Percentiles rank a stretch among this genome's conserved stretches.
phyloP scores from a whole-genome alignment of 1,140 invertebrate genomes.

The Acromyrmex charruanus region DNA sequence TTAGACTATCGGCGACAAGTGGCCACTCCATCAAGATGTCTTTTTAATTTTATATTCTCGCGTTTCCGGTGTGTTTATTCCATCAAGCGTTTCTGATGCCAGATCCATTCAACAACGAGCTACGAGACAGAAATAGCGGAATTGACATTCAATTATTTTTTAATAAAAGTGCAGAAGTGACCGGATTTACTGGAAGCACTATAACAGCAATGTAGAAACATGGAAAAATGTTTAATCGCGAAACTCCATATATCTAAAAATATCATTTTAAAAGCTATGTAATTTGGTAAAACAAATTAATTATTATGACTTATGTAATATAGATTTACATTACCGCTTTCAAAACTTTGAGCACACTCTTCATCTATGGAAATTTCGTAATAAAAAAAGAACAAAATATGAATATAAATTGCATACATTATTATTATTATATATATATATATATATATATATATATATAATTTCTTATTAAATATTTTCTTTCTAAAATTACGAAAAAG shows the following conservation, averaged over 20 bases:
- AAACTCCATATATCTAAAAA: background rate
- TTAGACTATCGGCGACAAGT: slow-evolving; percentile 50
- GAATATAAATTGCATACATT: no score
- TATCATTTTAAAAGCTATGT: background rate
- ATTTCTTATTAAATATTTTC: no score
- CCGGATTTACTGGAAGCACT: slow-evolving; percentile 2
- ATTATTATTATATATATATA: no score
- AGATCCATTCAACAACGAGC: slow-evolving; percentile 35
- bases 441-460: no score
- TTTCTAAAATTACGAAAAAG: no score
- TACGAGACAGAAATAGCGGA: slow-evolving; percentile 7
- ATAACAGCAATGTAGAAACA: background rate
- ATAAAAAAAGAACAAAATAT: no score
- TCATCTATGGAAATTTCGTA: no score
- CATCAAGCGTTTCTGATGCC: slow-evolving; percentile 53
- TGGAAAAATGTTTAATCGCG: background rate
- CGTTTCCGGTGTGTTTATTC: slow-evolving; percentile 37
- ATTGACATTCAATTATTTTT: slow-evolving; percentile 54
- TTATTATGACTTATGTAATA: background rate
- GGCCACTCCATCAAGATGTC: slow-evolving; percentile 43
- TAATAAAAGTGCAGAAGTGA: slow-evolving; percentile 34
- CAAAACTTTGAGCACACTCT: no score
- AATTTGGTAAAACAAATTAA: background rate
- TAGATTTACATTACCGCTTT: no score
- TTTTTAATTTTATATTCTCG: slow-evolving; percentile 59